Base-by-base conservation (phyloP, 2,797 vertebrate species). In the Poecilia wingei region DNA sequence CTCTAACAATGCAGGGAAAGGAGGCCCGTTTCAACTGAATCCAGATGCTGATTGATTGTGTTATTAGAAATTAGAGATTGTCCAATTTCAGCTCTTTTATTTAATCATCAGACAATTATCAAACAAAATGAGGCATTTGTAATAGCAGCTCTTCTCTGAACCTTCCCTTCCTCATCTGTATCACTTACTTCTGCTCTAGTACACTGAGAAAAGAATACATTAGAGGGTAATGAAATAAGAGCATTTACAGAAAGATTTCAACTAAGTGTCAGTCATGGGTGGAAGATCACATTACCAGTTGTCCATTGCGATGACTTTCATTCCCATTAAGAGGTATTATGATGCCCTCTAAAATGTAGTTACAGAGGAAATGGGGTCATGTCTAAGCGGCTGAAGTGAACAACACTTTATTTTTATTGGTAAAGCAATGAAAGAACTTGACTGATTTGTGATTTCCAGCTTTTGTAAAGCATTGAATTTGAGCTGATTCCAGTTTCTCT, bases 241-340 rank as follows among this genome's bases (percentile, higher is more conserved):
- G 75, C 88, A 77, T 93, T 93, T 92, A 90, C 90, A 91, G 87
- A 87, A 79, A 88, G 88, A 87, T 90, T 86, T 90, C 78, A 92
- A 88, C 77, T 80, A 83, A 86, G 78, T 87, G 86, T 88, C 92
- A 91, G 88, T 89, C 90, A 91, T 84, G 87, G 85, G 75, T 70
- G 83, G 89, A 87, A 31, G 74, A 87, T 92, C 88, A 86, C 90
- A 89, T 92, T 88, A 92, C 88, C 78, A 84, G 45, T 83, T 87
- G 83, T 89, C 83, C 86, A 31, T 79, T 82, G 82, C 73, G 41
- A 66, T 82, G 86, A 85, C 81, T 86, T 85, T 87, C 77, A 59
- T 79, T 84, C 81, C 83, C 85, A 85, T 91, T 90, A 87, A 83
- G 80, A 87, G 81, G 53, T 84, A 81, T 86, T 82, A 82, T 87